Base-by-base conservation (phyloP, 2,113 vertebrate species). In the Phylloscopus trochilus region DNA sequence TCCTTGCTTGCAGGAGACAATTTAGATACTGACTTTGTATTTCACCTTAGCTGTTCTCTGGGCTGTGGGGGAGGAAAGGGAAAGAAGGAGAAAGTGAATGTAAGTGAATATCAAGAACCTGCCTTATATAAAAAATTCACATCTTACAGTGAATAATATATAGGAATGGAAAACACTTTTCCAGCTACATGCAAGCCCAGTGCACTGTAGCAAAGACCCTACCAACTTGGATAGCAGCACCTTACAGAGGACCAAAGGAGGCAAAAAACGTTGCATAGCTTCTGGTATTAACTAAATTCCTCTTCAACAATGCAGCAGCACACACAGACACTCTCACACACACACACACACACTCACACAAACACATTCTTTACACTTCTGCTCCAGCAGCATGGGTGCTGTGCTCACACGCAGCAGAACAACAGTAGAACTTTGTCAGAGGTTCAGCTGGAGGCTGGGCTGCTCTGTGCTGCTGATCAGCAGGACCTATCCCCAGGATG, bases 71-170 rank as follows among this genome's bases (percentile, higher is more conserved):
- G 58, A 83, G 63, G 72, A 91, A 74, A 83, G 16, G 11, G 18
- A n/a, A 90, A 92, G 13, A 56, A 88, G 70, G 20, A 70, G 35
- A 78, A 93, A 77, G 41, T 17, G 41, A 69, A 43, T 66, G 6
- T 14, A 58, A 91, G 44, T 49, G 64, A 89, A 46, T 83, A 70
- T 70, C 89, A 91, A 69, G 78, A 90, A 94, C 27, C 24, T 69
- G 37, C 35, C 55, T 85, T 52, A 41, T 60, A 88, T 92, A 55
- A 83, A 94, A 81, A 77, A 96, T 81, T 93, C 72, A 90, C 4
- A 87, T 60, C n/a, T 79, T 68, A n/a, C 15, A 53, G n/a, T 76
- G 84, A 81, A 69, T 86, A 92, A 93, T 89, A 47, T 44, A 82
- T 33, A 18, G 81, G n/a, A 66, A 84, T 22, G 16, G 24, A 83